These are phyloP conservation scores for Urocynchramus pylzowi DNA, from an alignment of 2,113 vertebrate genomes.

Conservation along the genomic window DNA sequence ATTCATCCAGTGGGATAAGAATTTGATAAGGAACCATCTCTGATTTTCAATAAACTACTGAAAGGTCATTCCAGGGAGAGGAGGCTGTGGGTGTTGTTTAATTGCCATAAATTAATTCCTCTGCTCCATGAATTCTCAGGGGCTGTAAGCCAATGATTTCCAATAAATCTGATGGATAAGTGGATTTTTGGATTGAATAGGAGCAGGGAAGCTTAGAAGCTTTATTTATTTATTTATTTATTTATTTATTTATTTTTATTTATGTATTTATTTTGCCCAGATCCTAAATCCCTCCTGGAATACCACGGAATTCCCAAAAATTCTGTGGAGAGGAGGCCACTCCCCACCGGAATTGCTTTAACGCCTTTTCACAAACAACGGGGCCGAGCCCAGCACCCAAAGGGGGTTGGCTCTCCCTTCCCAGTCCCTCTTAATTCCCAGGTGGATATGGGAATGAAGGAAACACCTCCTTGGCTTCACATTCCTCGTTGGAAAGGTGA, in stretches of 20 bases:
- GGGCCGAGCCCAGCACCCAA: not conserved
- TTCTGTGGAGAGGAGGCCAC: not conserved
- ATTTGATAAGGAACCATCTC: not conserved
- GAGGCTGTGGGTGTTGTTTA: not conserved
- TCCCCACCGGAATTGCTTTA: not conserved
- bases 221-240: not conserved
- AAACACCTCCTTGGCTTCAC: not conserved
- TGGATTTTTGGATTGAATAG: not conserved
- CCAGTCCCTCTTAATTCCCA: not conserved
- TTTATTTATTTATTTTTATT: no score
- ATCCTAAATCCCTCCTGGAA: not conserved
- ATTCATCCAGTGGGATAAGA: not conserved
- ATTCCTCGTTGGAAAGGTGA: not conserved
- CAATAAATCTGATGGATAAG: not conserved
- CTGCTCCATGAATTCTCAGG: no score
- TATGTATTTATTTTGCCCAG: no score
- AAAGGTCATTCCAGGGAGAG: not conserved
- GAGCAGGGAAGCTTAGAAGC: not conserved
- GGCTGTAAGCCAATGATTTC: not conserved
- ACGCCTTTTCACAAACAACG: not conserved
- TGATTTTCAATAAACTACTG: not conserved
- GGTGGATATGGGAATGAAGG: not conserved
- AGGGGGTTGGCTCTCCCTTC: not conserved
- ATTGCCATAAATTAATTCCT: not conserved
- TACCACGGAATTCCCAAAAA: not conserved